Evolutionary conservation across 2,888 invertebrate genomes (phyloP), one percentile per base, ranked within the genome.

Genomic region (Chirona hameri): DNA sequence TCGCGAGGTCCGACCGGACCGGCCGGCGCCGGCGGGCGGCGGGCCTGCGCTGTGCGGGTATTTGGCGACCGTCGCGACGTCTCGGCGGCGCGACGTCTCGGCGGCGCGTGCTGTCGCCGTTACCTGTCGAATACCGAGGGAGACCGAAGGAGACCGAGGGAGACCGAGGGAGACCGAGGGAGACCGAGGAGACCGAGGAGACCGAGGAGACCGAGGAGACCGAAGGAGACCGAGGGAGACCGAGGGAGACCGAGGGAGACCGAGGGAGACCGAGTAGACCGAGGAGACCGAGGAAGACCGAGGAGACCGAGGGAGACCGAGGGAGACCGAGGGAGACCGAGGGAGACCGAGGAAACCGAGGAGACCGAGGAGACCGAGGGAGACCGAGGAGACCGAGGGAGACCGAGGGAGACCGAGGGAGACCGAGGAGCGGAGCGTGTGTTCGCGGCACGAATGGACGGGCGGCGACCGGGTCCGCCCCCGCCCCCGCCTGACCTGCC

Each of bases 121-220:
- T 76, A 76, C 39, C 39, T 76, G 18, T 76, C 46, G 39, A 76
- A 76, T 76, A 46, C n/a, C n/a, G n/a, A n/a, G n/a, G n/a, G n/a
- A 76, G 46, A 15, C 18, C 52, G 12, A 18, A 1, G 10, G 52
- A 52, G 52, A n/a, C n/a, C n/a, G n/a, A 48, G 48, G 48, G n/a
- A 76, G 46, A 15, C 18, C 52, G 12, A 18, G 15, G 10, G 52
- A 52, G 52, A n/a, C n/a, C n/a, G n/a, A 48, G 48, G 48, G n/a
- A 76, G 46, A 15, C 18, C 52, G 12, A 18, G 10, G 52, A 52
- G 52, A n/a, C n/a, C n/a, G n/a, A 48, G 48, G 48, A 48, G 52
- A n/a, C n/a, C n/a, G n/a, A n/a, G n/a, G n/a, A n/a, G n/a, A n/a
- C n/a, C n/a, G n/a, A n/a, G n/a, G n/a, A n/a, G n/a, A n/a, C n/a